Evolutionary conservation across 1,140 invertebrate species (phyloP), one percentile per base, ranked within the genome.

Genomic region (Camponotus floridanus): DNA sequence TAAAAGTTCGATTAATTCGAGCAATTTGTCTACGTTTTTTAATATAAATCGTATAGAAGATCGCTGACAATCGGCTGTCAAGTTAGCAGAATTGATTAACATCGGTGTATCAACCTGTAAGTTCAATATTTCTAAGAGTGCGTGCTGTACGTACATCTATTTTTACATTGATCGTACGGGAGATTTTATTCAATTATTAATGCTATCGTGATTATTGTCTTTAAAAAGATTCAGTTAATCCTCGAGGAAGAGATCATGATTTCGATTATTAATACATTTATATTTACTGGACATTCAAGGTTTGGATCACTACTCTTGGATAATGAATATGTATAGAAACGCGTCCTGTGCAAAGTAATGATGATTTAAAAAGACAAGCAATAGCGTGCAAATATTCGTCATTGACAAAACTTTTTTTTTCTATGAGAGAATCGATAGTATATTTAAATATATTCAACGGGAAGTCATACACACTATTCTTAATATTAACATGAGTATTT

Each of bases 71-170:
- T 80, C 33, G 8, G 13, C 21, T 48, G 76, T 78, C 15, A 76
- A 4, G 71, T 74, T 9, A 33, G 21, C 18, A 80, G 68, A 80
- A 80, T 80, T 13, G 45, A 57, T 79, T 80, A 57, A 2, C 11
- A 26, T 64, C 11, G 11, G 31, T 26, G 13, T 8, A n/a, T 39
- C 13, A 39, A 26, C 15, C 6, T 39, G 18, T 7, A 57, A 74
- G 9, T 65, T 65, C 13, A 76, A 6, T 45, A 78, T 78, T 65
- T 45, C 8, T 11, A 36, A 33, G 2, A 33, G 31, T 33, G 5
- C 31, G 4, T 3, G 45, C 9, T 15, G 0, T 48, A 48, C 45
- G 13, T 11, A 13, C 26, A 26, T 26, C 9, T 62, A 31, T 15
- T 15, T 31, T 64, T 33, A 33, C 6, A 64, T 31, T 62, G 48